phyloP scores from a whole-genome alignment of 2,888 invertebrate genomes.

The Cybosia mesomella region DNA sequence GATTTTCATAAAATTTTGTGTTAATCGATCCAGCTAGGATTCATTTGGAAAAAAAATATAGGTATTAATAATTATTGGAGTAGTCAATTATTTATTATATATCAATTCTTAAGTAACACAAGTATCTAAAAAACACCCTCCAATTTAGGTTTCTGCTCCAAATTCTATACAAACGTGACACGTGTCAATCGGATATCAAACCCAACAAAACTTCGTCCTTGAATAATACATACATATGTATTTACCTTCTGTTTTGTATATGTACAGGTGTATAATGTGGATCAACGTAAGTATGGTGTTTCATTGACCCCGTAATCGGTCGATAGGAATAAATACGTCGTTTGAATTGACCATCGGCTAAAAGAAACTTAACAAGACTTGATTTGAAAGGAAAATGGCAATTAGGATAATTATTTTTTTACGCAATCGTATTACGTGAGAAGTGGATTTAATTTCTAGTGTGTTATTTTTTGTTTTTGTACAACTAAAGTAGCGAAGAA shows the following conservation, averaged over 20 bases:
- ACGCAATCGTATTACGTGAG: background rate
- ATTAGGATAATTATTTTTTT: background rate
- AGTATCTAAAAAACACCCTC: background rate
- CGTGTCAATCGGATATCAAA: conserved; percentile 35
- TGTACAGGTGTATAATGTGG: background rate
- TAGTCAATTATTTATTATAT: no score
- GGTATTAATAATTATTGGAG: background rate
- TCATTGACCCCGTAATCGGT: conserved; percentile 47
- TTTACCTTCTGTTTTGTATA: conserved; percentile 13
- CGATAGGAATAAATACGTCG: conserved; percentile 42
- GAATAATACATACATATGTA: conserved; percentile 35
- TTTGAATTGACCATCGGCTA: conserved; percentile 39
- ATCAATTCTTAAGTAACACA: background rate
- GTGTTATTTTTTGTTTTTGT: background rate
- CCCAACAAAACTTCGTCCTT: conserved; percentile 44
- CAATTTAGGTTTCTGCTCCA: conserved; percentile 9
- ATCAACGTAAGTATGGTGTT: conserved; percentile 21
- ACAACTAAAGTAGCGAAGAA: background rate
- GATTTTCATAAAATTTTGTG: no score
- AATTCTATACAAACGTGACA: conserved; percentile 21
- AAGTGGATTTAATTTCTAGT: background rate
- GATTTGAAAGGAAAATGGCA: conserved; percentile 20
- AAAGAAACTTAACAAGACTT: conserved; percentile 27
- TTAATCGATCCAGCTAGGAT: no score
- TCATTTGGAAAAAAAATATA: no score